Conservation (phyloP, 2,113 vertebrate genomes). For the Callospermophilus lateralis region DNA sequence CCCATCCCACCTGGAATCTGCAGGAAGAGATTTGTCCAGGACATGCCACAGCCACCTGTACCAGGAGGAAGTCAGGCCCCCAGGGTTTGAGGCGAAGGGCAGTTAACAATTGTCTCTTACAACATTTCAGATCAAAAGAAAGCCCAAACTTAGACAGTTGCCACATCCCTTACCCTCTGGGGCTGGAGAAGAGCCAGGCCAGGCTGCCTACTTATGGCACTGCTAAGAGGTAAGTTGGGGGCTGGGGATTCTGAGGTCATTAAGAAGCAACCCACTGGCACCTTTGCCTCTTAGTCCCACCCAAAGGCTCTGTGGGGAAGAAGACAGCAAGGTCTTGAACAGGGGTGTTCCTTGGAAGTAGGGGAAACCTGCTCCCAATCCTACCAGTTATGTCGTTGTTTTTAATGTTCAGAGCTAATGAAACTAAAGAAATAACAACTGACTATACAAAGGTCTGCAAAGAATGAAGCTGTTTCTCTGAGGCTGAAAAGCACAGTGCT, state of each 20-base stretch:
- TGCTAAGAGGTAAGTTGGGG: background rate
- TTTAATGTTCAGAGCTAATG: background rate
- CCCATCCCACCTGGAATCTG: background rate
- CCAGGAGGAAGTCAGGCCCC: background rate
- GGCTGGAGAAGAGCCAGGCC: background rate
- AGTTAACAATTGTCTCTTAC: background rate
- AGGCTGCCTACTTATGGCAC: too few relatives aligned
- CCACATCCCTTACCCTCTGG: background rate
- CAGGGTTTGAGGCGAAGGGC: background rate
- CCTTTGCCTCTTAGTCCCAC: background rate
- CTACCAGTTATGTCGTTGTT: background rate
- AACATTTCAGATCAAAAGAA: constrained; percentile 21
- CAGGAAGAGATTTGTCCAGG: background rate
- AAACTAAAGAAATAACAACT: background rate
- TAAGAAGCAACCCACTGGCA: background rate
- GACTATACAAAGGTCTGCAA: background rate
- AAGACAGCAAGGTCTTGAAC: background rate
- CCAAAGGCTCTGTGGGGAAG: background rate
- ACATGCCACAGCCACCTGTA: background rate
- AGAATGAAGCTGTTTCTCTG: background rate
- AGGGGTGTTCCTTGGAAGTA: background rate
- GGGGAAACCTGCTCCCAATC: background rate
- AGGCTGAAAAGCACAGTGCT: background rate
- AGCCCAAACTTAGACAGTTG: background rate
- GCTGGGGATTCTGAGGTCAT: background rate